Percentiles rank a stretch among this genome's conserved stretches.
Conservation (phyloP, 2,797 vertebrate species). For the Aeoliscus strigatus region DNA sequence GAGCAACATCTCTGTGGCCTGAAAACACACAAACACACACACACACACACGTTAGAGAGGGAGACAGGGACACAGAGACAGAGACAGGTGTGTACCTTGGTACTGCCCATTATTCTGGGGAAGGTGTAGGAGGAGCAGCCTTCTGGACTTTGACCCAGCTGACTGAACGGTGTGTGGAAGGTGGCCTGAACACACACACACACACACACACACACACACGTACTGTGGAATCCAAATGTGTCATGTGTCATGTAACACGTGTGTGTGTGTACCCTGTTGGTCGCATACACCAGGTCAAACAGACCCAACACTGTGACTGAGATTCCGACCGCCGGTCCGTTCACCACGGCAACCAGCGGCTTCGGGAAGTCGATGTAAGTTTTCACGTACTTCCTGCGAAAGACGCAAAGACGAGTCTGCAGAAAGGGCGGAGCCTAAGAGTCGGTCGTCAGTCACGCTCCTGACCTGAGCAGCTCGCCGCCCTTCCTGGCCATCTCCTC, state of each 20-base stretch:
- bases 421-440: neutral
- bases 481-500: constrained; percentile 63
- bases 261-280: constrained; percentile 70
- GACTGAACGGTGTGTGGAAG: constrained; percentile 87
- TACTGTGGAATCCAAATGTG: too few relatives aligned
- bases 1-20: constrained; percentile 87
- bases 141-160: constrained; percentile 86
- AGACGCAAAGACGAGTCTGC: neutral
- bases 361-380: constrained; percentile 93
- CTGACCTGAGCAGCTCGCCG: constrained; percentile 75
- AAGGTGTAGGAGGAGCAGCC: constrained; percentile 92
- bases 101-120: constrained; percentile 86
- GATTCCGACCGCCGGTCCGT: constrained; percentile 89
- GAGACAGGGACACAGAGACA: too few relatives aligned
- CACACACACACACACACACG: too few relatives aligned
- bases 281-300: constrained; percentile 87
- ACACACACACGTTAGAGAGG: too few relatives aligned
- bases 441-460: neutral
- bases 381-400: constrained; percentile 78
- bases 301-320: constrained; percentile 82
- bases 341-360: constrained; percentile 86
- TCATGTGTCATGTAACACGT: too few relatives aligned
- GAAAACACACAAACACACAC: neutral
- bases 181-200: constrained; percentile 88
- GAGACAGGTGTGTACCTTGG: constrained; percentile 70